These are phyloP conservation scores for Drosophila neocordata DNA, from an alignment of 1,140 invertebrate genomes.

Conservation along the genomic window DNA sequence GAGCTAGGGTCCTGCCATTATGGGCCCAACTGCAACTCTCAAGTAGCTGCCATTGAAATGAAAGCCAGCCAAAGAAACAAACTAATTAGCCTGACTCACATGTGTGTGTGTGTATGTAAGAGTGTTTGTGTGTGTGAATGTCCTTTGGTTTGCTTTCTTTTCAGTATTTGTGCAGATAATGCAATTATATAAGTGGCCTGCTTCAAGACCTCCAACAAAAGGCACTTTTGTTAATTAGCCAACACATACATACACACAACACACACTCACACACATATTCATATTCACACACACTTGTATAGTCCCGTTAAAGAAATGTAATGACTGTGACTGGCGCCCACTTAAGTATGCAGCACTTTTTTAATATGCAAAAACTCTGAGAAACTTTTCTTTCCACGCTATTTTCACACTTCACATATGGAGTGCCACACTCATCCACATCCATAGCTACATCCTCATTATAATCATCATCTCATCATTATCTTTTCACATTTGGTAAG, in stretches of 20 bases:
- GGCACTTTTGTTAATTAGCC: constrained; percentile 76
- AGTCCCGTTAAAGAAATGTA: background rate
- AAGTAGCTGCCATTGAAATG: constrained; percentile 67
- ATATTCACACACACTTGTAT: background rate
- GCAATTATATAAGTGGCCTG: constrained; percentile 77
- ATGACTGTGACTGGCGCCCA: constrained; percentile 17
- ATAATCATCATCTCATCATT: constrained; percentile 15
- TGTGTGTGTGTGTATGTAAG: constrained; percentile 20
- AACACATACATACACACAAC: constrained; percentile 28
- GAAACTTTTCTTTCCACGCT: constrained; percentile 26
- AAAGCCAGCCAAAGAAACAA: constrained; percentile 68
- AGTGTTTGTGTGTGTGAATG: constrained; percentile 26
- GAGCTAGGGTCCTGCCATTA: constrained; percentile 40
- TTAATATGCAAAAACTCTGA: constrained; percentile 43
- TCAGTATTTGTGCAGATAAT: constrained; percentile 75
- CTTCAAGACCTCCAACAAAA: constrained; percentile 64
- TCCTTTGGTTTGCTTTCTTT: constrained; percentile 64
- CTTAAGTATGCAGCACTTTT: constrained; percentile 59
- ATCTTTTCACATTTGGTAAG: background rate
- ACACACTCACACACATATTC: constrained; percentile 9
- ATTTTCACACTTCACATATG: constrained; percentile 54
- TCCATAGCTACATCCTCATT: background rate
- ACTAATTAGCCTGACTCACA: constrained; percentile 65
- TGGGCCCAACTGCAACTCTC: constrained; percentile 55
- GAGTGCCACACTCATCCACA: constrained; percentile 44